A percentile compares a stretch with the other conserved stretches of the same genome.
Evolutionary conservation across 2,888 invertebrate species (phyloP).

Genomic region (Epinotia nisella): DNA sequence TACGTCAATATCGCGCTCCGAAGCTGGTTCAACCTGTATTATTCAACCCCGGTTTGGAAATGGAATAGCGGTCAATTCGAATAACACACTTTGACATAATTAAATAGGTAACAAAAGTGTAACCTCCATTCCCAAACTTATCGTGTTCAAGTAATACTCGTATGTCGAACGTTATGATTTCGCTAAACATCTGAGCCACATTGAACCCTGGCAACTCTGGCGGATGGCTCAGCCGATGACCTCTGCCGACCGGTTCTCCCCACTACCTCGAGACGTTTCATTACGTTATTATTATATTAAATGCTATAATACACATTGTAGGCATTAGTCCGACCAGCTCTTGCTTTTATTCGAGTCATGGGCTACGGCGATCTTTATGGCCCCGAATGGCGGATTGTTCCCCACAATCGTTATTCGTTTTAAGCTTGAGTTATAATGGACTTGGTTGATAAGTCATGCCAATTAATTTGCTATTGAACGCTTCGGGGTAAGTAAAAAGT

Average conservation of each 20-base stretch:
- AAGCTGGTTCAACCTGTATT: too few species aligned
- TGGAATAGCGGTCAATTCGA: too few species aligned
- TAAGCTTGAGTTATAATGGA: conserved; percentile 40
- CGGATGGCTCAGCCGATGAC: conserved; percentile 84
- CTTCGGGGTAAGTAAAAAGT: conserved; percentile 10
- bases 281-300: conserved; percentile 85
- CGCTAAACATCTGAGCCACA: conserved; percentile 18
- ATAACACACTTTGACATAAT: too few species aligned
- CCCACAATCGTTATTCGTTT: conserved; percentile 47
- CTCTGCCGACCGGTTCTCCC: conserved; percentile 81
- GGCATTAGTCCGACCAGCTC: conserved; percentile 77
- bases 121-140: too few species aligned
- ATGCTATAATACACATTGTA: conserved; percentile 84
- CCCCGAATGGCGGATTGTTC: conserved; percentile 71
- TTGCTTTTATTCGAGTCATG: conserved; percentile 67
- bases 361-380: conserved; percentile 73
- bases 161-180: conserved; percentile 8
- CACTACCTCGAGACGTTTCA: conserved; percentile 77
- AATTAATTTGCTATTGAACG: conserved; percentile 33
- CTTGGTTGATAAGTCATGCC: conserved; percentile 37
- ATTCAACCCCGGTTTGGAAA: too few species aligned
- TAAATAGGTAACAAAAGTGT: too few species aligned
- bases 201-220: conserved; percentile 68
- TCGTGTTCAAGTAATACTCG: too few species aligned
- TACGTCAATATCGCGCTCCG: too few species aligned